Evolutionary conservation across 2,888 invertebrate genomes (phyloP).

Genomic region (Hemistola chrysoprasaria): DNA sequence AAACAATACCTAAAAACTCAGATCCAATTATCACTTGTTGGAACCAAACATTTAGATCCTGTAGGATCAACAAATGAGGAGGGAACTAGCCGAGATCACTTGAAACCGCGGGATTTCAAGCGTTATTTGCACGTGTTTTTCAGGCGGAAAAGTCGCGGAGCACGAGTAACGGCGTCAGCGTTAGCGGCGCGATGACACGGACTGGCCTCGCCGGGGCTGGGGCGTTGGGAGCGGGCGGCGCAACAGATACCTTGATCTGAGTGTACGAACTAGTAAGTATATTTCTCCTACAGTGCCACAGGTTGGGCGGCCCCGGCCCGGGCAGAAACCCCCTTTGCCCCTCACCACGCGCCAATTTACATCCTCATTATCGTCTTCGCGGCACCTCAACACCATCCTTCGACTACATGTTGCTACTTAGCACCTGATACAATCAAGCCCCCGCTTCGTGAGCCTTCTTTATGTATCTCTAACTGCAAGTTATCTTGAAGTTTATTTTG

Average conservation of each 20-base stretch:
- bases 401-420: slow-evolving; percentile 28
- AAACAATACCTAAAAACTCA: too few species aligned
- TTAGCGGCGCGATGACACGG: slow-evolving; percentile 23
- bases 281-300: slow-evolving; percentile 63
- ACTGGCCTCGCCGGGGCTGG: slow-evolving; percentile 32
- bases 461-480: too few species aligned
- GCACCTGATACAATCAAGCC: slow-evolving; percentile 3
- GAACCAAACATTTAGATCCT: too few species aligned
- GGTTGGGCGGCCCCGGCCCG: slow-evolving; percentile 68
- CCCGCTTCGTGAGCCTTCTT: not conserved
- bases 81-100: not conserved
- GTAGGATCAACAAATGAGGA: too few species aligned
- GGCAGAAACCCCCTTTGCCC: slow-evolving; percentile 36
- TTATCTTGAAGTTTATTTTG: slow-evolving; percentile 3
- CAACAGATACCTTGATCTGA: slow-evolving; percentile 57
- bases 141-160: slow-evolving; percentile 49
- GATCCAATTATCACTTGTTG: too few species aligned
- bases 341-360: slow-evolving; percentile 65
- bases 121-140: slow-evolving; percentile 54
- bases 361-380: slow-evolving; percentile 67
- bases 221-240: slow-evolving; percentile 60
- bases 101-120: slow-evolving; percentile 19
- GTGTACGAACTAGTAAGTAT: too few species aligned
- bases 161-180: slow-evolving; percentile 29
- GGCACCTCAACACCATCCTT: slow-evolving; percentile 35